Evolutionary conservation across 2,797 vertebrate species (phyloP).

Genomic region (Taeniopygia guttata): DNA sequence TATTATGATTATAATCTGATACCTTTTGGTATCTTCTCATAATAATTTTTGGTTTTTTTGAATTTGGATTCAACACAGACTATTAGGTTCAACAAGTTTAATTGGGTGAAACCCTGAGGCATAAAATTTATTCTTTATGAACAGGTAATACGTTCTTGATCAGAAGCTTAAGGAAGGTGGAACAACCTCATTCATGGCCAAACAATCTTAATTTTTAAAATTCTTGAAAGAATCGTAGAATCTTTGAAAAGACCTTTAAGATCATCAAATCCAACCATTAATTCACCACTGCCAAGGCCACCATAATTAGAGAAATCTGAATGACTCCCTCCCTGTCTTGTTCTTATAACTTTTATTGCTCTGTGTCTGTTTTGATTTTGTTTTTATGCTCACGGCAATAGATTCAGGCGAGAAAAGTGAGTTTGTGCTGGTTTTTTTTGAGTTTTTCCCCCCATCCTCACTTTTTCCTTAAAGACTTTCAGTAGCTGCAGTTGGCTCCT

Average conservation of each 20-base stretch:
- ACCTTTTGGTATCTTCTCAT: neutral
- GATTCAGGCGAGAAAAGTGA: neutral
- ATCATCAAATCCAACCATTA: neutral
- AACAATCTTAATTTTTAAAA: neutral
- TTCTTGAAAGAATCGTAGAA: neutral
- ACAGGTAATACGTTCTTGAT: neutral
- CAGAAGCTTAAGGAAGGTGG: neutral
- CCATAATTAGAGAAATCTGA: neutral
- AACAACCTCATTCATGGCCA: neutral
- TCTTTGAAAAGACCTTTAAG: neutral
- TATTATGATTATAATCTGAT: neutral
- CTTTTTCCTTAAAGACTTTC: neutral
- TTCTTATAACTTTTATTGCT: neutral
- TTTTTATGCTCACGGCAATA: neutral
- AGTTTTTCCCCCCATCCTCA: neutral
- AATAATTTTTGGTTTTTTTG: neutral
- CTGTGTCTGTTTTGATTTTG: neutral
- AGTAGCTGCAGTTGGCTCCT: neutral
- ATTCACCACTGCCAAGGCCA: neutral
- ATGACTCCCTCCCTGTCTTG: neutral
- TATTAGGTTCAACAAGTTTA: neutral
- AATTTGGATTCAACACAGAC: neutral
- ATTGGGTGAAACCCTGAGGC: neutral
- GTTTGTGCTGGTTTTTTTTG: neutral
- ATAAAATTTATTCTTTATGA: neutral